A percentile compares a stretch with the other conserved stretches of the same genome.
phyloP scores from a whole-genome alignment of 2,888 invertebrate genomes.

The Drosophila eohydei region DNA sequence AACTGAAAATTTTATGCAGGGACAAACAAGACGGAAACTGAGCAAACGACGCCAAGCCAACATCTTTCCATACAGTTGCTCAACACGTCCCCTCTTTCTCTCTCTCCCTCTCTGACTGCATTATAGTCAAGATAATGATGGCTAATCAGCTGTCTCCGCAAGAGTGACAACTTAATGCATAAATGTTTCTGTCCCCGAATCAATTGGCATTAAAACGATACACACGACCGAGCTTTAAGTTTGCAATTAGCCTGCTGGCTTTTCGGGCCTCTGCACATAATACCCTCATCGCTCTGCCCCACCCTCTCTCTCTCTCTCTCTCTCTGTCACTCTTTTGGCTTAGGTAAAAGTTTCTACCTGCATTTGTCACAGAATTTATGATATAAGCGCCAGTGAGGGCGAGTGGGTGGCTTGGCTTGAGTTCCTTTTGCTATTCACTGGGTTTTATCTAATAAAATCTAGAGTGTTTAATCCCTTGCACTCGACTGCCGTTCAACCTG shows the following conservation, averaged over 20 bases:
- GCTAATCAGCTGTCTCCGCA: constrained; percentile 59
- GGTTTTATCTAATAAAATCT: constrained; percentile 78
- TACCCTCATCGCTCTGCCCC: neutral
- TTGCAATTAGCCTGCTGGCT: constrained; percentile 46
- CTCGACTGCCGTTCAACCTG: constrained; percentile 61
- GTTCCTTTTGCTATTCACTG: constrained; percentile 68
- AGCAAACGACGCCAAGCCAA: constrained; percentile 17
- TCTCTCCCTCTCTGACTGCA: constrained; percentile 6
- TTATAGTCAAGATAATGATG: constrained; percentile 42
- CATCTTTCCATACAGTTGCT: neutral
- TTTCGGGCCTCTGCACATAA: constrained; percentile 22
- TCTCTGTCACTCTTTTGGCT: constrained; percentile 14
- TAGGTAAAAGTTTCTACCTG: constrained; percentile 72
- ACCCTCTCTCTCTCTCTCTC: neutral
- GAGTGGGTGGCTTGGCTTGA: constrained; percentile 2
- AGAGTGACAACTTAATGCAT: constrained; percentile 62
- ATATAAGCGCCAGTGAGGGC: constrained; percentile 37
- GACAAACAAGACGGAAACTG: constrained; percentile 63
- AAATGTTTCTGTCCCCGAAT: constrained; percentile 65
- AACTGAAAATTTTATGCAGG: constrained; percentile 75
- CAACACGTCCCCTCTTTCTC: neutral
- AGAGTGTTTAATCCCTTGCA: constrained; percentile 78
- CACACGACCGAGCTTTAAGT: constrained; percentile 43
- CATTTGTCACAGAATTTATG: constrained; percentile 78
- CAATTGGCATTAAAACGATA: constrained; percentile 71